Evolutionary conservation across 1,140 invertebrate genomes (phyloP).

Genomic region (Mamestra configurata): DNA sequence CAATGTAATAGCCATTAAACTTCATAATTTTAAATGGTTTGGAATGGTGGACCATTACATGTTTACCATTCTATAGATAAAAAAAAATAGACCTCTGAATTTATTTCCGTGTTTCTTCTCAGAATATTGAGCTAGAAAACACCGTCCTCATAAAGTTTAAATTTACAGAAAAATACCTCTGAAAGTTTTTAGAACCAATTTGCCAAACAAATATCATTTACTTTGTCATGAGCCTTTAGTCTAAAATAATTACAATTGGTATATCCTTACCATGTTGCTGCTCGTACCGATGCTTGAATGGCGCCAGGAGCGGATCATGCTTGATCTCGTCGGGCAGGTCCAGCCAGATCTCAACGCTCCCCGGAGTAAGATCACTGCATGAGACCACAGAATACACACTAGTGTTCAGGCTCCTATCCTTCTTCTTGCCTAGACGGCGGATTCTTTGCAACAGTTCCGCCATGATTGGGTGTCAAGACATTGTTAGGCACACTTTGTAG

Average conservation of each 20-base stretch:
- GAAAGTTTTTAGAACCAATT: too few relatives aligned
- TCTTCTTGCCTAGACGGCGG: slow-evolving; percentile 13
- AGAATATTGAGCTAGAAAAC: too few relatives aligned
- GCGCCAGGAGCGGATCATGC: slow-evolving; percentile 89
- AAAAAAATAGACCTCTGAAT: too few relatives aligned
- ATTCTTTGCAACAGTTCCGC: slow-evolving; percentile 34
- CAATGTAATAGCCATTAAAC: too few relatives aligned
- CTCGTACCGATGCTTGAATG: slow-evolving; percentile 90
- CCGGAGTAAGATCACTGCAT: slow-evolving; percentile 89
- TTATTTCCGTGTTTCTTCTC: too few relatives aligned
- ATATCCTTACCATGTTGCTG: slow-evolving; percentile 86
- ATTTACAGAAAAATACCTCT: too few relatives aligned
- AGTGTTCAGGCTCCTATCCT: slow-evolving; percentile 50
- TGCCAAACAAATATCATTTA: too few relatives aligned
- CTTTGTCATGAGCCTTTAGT: too few relatives aligned
- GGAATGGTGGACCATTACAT: too few relatives aligned
- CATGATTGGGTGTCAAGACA: slow-evolving; percentile 37
- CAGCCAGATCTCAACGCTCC: slow-evolving; percentile 90
- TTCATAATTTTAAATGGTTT: too few relatives aligned
- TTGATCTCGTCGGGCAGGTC: slow-evolving; percentile 90
- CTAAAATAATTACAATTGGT: slow-evolving; percentile 14
- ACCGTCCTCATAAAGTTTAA: too few relatives aligned
- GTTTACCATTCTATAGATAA: too few relatives aligned
- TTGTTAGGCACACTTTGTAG: not conserved
- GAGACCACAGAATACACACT: slow-evolving; percentile 82